Percentiles rank a stretch among this genome's conserved stretches.
These are phyloP conservation scores for Hassar affinis DNA, from an alignment of 2,113 vertebrate species.

Conservation along the genomic window DNA sequence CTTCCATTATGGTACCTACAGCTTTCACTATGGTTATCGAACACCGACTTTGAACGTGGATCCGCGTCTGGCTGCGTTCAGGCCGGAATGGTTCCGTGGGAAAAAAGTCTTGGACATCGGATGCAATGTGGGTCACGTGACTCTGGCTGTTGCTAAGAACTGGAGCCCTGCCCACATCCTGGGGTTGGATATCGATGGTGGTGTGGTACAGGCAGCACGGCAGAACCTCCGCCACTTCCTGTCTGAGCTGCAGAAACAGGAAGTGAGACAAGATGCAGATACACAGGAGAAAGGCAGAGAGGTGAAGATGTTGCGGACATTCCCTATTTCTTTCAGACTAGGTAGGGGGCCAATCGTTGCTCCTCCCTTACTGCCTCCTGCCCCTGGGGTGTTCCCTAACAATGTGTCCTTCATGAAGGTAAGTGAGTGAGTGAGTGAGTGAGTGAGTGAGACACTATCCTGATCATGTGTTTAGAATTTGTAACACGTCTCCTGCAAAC, in stretches of 20 bases:
- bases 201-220: conserved; percentile 76
- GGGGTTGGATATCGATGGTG: conserved; percentile 82
- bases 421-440: conserved; percentile 49
- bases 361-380: conserved; percentile 64
- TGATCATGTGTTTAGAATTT: not conserved
- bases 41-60: conserved; percentile 72
- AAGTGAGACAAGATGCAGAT: conserved; percentile 24
- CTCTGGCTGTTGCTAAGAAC: conserved; percentile 76
- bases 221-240: conserved; percentile 87
- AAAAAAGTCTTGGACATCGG: conserved; percentile 83
- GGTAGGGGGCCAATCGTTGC: conserved; percentile 81
- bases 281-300: not conserved
- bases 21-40: conserved; percentile 83
- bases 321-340: conserved; percentile 78
- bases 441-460: conserved; percentile 23
- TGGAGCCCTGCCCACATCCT: conserved; percentile 79
- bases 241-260: conserved; percentile 68
- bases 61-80: conserved; percentile 72
- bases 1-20: conserved; percentile 84
- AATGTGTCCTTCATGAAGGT: conserved; percentile 82
- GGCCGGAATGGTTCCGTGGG: conserved; percentile 82
- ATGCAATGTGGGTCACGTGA: conserved; percentile 84
- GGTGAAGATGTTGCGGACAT: not conserved
- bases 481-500: not conserved
- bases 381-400: conserved; percentile 72